Percentiles rank a stretch among this genome's conserved stretches.
phyloP scores from a whole-genome alignment of 2,888 invertebrate species.

The Amphimallon solstitiale region DNA sequence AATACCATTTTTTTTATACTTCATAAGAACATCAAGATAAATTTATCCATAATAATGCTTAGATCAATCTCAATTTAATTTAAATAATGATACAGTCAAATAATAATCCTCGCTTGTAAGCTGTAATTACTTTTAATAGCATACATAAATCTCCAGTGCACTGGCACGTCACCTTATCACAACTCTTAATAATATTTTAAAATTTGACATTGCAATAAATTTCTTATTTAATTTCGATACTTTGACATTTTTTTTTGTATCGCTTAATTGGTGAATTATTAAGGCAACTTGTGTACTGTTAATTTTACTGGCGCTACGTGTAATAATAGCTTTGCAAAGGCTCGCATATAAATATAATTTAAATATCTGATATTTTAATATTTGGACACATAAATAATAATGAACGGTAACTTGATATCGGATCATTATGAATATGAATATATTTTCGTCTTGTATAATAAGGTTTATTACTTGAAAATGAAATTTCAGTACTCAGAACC shows the following conservation, averaged over 20 bases:
- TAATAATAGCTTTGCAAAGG: background rate
- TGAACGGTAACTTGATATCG: no score
- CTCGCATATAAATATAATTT: no score
- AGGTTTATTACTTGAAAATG: no score
- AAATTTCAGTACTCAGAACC: no score
- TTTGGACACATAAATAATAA: no score
- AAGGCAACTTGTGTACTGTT: conserved; percentile 10
- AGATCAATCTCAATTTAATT: conserved; percentile 18
- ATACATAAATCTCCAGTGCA: background rate
- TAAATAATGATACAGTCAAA: conserved; percentile 7
- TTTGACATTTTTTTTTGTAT: conserved; percentile 2
- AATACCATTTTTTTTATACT: background rate
- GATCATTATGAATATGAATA: no score
- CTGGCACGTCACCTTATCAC: background rate
- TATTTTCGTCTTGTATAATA: no score
- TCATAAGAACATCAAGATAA: background rate
- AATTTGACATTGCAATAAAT: conserved; percentile 17
- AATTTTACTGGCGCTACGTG: conserved; percentile 6
- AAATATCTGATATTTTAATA: background rate
- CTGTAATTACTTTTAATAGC: conserved; percentile 6
- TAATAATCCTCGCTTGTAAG: background rate
- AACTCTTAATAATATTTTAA: conserved; percentile 20
- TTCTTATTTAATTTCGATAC: conserved; percentile 17
- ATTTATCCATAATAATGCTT: background rate
- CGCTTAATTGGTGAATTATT: conserved; percentile 8